phyloP scores from a whole-genome alignment of 64 coral and sea anemone species.

The Actinia equina region DNA sequence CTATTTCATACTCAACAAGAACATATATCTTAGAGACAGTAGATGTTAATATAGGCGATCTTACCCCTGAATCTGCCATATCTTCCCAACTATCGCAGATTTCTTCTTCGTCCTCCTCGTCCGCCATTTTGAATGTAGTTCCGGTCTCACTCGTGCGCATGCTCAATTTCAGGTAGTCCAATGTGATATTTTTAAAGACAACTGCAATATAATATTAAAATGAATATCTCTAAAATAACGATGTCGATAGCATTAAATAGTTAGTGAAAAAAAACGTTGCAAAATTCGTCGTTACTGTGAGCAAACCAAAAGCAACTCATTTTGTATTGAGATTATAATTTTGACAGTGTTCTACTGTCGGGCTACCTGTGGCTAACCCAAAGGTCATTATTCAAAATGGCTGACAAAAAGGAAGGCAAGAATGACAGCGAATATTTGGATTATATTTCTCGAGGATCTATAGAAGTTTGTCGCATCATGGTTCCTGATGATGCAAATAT shows the following conservation, averaged over 20 bases:
- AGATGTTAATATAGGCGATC: not conserved
- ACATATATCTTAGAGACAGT: not conserved
- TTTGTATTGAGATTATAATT: too few relatives aligned
- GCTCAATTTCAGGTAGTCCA: not conserved
- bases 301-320: too few relatives aligned
- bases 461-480: slow-evolving; percentile 95
- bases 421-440: slow-evolving; percentile 40
- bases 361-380: too few relatives aligned
- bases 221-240: too few relatives aligned
- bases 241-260: too few relatives aligned
- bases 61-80: slow-evolving; percentile 98
- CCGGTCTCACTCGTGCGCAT: slow-evolving; percentile 10
- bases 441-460: slow-evolving; percentile 63
- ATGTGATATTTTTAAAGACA: too few relatives aligned
- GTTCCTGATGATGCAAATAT: slow-evolving; percentile 93
- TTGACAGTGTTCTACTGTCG: too few relatives aligned
- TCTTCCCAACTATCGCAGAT: slow-evolving; percentile 99
- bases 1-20: not conserved
- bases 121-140: slow-evolving; percentile 76
- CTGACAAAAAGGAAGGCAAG: not conserved
- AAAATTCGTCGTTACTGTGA: too few relatives aligned
- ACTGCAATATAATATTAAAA: too few relatives aligned
- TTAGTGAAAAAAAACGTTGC: too few relatives aligned
- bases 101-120: slow-evolving; percentile 95
- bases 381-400: slow-evolving; percentile 33